These are phyloP conservation scores for Chelonus insularis DNA, from an alignment of 1,140 invertebrate species.

Conservation along the genomic window DNA sequence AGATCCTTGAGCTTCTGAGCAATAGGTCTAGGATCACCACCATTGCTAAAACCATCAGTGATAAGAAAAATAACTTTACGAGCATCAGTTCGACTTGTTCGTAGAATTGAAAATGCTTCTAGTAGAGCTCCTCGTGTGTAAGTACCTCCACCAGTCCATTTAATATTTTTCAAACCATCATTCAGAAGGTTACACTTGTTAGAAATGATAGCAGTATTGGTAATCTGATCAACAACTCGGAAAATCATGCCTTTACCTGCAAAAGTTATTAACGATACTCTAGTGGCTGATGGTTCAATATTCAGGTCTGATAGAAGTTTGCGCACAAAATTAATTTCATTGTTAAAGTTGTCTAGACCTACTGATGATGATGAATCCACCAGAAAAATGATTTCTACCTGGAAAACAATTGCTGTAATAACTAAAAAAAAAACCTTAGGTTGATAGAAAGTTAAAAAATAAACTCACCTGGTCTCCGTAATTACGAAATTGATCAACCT, in stretches of 20 bases:
- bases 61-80: slow-evolving; percentile 70
- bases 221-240: slow-evolving; percentile 69
- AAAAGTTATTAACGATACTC: slow-evolving; percentile 71
- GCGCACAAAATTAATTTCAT: slow-evolving; percentile 72
- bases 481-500: too few species aligned
- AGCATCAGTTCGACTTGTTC: slow-evolving; percentile 59
- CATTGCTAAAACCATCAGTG: slow-evolving; percentile 76
- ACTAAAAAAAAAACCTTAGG: too few species aligned
- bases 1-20: slow-evolving; percentile 61
- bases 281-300: slow-evolving; percentile 66
- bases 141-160: slow-evolving; percentile 70
- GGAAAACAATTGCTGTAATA: too few species aligned
- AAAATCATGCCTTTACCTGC: slow-evolving; percentile 58
- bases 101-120: slow-evolving; percentile 66
- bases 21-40: slow-evolving; percentile 67
- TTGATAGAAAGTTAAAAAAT: too few species aligned
- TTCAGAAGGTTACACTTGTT: slow-evolving; percentile 68
- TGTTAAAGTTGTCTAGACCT: slow-evolving; percentile 68
- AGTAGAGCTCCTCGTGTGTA: slow-evolving; percentile 70
- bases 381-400: slow-evolving; percentile 71
- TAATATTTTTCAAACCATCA: slow-evolving; percentile 65
- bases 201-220: slow-evolving; percentile 55
- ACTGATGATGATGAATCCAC: slow-evolving; percentile 72
- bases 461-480: too few species aligned
- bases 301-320: slow-evolving; percentile 73